Evolutionary conservation across 1,140 invertebrate genomes (phyloP).

Genomic region (Drosophila arizonae): DNA sequence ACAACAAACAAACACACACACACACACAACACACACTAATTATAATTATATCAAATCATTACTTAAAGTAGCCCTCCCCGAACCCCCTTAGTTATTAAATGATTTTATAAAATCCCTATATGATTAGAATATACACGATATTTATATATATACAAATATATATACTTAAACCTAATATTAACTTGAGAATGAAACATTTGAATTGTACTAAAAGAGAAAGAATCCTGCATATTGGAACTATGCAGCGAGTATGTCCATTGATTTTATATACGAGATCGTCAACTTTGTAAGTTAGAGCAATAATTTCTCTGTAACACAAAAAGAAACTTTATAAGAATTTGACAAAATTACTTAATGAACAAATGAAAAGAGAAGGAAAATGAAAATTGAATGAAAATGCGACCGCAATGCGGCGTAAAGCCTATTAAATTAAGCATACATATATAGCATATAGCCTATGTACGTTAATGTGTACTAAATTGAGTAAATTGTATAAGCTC

Average conservation of each 20-base stretch:
- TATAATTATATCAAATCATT: slow-evolving; percentile 64
- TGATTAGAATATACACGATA: slow-evolving; percentile 50
- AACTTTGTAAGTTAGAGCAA: slow-evolving; percentile 58
- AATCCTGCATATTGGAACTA: slow-evolving; percentile 15
- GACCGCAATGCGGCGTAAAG: slow-evolving; percentile 47
- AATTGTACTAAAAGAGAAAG: slow-evolving; percentile 41
- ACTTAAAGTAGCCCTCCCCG: slow-evolving; percentile 64
- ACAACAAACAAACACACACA: slow-evolving; percentile 24
- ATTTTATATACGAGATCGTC: slow-evolving; percentile 56
- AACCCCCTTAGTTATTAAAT: slow-evolving; percentile 58
- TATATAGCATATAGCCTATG: slow-evolving; percentile 44
- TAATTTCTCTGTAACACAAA: slow-evolving; percentile 42
- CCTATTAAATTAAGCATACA: slow-evolving; percentile 72
- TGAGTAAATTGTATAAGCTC: slow-evolving; percentile 66
- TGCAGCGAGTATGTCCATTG: slow-evolving; percentile 50
- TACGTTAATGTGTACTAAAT: slow-evolving; percentile 47
- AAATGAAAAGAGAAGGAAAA: slow-evolving; percentile 15
- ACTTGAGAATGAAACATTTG: slow-evolving; percentile 46
- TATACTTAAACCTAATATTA: slow-evolving; percentile 46
- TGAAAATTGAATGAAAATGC: slow-evolving; percentile 31
- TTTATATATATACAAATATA: slow-evolving; percentile 46
- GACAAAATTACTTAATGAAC: slow-evolving; percentile 55
- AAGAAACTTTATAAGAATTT: slow-evolving; percentile 13
- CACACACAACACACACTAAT: slow-evolving; percentile 21
- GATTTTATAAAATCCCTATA: slow-evolving; percentile 57